phyloP scores from a whole-genome alignment of 2,888 invertebrate genomes.

The Chrysotoxum bicinctum region DNA sequence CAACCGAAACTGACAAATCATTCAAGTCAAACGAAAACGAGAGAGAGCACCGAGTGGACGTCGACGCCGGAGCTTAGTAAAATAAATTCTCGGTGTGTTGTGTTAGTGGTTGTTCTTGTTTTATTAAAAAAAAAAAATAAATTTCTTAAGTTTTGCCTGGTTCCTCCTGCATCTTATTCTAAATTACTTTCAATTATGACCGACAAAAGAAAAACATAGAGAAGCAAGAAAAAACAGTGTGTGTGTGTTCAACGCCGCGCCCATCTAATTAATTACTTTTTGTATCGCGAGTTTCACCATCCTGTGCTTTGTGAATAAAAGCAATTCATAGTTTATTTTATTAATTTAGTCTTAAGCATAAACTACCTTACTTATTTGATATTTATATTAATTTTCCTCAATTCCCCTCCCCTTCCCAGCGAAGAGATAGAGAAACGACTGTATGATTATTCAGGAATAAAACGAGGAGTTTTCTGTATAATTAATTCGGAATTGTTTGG shows the following conservation, averaged over 20 bases:
- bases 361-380: background rate
- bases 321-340: background rate
- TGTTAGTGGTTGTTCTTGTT: conserved; percentile 46
- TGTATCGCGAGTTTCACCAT: conserved; percentile 45
- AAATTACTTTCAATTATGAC: conserved; percentile 43
- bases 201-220: conserved; percentile 52
- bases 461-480: conserved; percentile 65
- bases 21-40: conserved; percentile 61
- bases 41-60: conserved; percentile 61
- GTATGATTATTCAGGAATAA: conserved; percentile 49
- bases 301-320: background rate
- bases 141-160: conserved; percentile 14
- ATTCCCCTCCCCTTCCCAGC: conserved; percentile 14
- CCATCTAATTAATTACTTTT: conserved; percentile 64
- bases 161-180: conserved; percentile 25
- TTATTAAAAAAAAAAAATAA: conserved; percentile 22
- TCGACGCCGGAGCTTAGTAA: conserved; percentile 57
- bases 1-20: conserved; percentile 22
- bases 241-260: conserved; percentile 71
- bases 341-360: conserved; percentile 34
- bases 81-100: conserved; percentile 61
- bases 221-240: conserved; percentile 51
- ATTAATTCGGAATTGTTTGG: conserved; percentile 68
- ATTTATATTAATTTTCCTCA: conserved; percentile 21
- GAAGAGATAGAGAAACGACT: conserved; percentile 54